These are phyloP conservation scores for Agonopterix subpropinquella DNA, from an alignment of 2,888 invertebrate genomes.

Conservation along the genomic window DNA sequence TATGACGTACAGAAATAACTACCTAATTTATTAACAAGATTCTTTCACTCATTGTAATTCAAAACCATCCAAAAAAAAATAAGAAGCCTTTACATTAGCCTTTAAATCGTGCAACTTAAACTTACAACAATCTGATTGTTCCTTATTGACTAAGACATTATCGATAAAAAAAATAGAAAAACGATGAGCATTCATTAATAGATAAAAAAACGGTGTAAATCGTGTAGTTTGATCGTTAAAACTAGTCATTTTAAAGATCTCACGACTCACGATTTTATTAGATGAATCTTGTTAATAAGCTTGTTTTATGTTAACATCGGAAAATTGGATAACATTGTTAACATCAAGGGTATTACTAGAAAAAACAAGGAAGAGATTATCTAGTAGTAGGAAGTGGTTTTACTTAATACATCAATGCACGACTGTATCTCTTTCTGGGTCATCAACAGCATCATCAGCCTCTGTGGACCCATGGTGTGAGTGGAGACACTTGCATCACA, in stretches of 20 bases:
- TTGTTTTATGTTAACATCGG: not conserved
- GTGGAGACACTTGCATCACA: no score
- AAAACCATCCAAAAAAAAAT: conserved; percentile 14
- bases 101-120: not conserved
- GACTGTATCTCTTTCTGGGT: no score
- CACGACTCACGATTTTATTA: conserved; percentile 3
- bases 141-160: no score
- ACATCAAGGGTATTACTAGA: no score
- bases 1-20: not conserved
- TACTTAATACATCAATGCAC: no score
- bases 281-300: not conserved
- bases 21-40: not conserved
- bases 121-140: no score
- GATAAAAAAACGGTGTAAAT: not conserved
- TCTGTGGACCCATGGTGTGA: no score
- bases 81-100: not conserved
- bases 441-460: no score
- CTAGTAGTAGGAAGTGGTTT: no score
- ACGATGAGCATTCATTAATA: no score
- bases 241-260: conserved; percentile 1
- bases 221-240: conserved; percentile 1
- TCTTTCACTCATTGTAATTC: not conserved
- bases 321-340: not conserved
- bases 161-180: no score
- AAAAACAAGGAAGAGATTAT: no score